A percentile compares a stretch with the other conserved stretches of the same genome.
Conservation (phyloP, 2,888 invertebrate genomes). For the Meganola albula region DNA sequence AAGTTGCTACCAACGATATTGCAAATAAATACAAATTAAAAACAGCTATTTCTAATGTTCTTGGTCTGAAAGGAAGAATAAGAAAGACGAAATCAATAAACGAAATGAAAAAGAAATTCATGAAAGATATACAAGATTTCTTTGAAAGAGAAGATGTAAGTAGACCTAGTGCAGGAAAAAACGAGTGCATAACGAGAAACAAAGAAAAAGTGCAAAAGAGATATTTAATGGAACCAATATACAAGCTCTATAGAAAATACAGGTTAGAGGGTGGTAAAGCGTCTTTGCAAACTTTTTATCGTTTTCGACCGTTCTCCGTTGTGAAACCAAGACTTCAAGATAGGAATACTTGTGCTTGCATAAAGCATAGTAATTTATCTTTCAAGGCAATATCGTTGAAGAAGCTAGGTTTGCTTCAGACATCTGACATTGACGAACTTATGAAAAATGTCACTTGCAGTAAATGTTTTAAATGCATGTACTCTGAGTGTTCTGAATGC, state of each 20-base stretch:
- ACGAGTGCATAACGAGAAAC: slow-evolving; percentile 15
- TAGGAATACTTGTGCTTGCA: slow-evolving; percentile 20
- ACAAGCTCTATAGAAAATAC: slow-evolving; percentile 22
- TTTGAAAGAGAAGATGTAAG: slow-evolving; percentile 19
- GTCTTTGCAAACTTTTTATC: slow-evolving; percentile 18
- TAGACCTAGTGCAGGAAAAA: slow-evolving; percentile 21
- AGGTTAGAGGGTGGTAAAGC: slow-evolving; percentile 15
- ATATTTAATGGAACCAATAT: slow-evolving; percentile 16
- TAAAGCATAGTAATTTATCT: slow-evolving; percentile 18
- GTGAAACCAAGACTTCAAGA: slow-evolving; percentile 14
- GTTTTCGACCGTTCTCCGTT: slow-evolving; percentile 22
- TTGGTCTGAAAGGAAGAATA: slow-evolving; percentile 4
- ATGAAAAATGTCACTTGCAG: slow-evolving; percentile 9
- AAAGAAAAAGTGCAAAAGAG: slow-evolving; percentile 19
- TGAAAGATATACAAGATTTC: slow-evolving; percentile 7
- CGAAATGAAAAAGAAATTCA: slow-evolving; percentile 5
- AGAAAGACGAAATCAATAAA: slow-evolving; percentile 4
- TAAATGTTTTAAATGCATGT: slow-evolving; percentile 9
- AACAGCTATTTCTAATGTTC: slow-evolving; percentile 6
- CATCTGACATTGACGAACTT: slow-evolving; percentile 10
- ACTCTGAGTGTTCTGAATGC: slow-evolving; percentile 8
- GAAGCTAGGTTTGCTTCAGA: slow-evolving; percentile 9
- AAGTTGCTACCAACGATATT: slow-evolving; percentile 3
- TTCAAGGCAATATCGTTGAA: slow-evolving; percentile 12
- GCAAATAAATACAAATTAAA: slow-evolving; percentile 4